These are phyloP conservation scores for Silurus glanis DNA, from an alignment of 2,113 vertebrate genomes.

Conservation along the genomic window DNA sequence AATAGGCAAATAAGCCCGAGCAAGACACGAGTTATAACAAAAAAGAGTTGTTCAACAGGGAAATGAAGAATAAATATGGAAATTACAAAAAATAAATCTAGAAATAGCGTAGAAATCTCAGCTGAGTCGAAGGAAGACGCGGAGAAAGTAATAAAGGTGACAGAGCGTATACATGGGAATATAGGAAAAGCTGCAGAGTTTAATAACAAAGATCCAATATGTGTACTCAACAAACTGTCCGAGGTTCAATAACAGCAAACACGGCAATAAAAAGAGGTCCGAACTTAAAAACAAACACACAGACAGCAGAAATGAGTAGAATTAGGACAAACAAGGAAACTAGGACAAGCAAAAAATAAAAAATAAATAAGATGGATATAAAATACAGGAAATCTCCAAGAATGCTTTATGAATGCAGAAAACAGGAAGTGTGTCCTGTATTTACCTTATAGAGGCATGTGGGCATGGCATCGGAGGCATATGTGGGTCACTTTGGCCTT, in stretches of 20 bases:
- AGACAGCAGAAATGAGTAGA: background rate
- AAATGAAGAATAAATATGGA: conserved; percentile 14
- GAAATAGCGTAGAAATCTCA: conserved; percentile 18
- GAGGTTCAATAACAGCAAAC: conserved; percentile 16
- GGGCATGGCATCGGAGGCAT: background rate
- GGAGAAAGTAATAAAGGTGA: conserved; percentile 15
- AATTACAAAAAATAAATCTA: background rate
- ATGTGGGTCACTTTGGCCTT: no score
- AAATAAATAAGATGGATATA: background rate
- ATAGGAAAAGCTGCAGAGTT: background rate
- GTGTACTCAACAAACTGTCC: conserved; percentile 15
- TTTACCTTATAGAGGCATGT: background rate
- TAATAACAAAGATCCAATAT: conserved; percentile 2
- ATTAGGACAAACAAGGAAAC: conserved; percentile 11
- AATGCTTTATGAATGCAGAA: background rate
- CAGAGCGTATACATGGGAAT: background rate
- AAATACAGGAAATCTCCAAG: background rate
- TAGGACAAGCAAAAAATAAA: background rate
- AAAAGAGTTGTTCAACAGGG: background rate
- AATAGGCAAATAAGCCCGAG: conserved; percentile 13
- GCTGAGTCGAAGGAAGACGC: background rate
- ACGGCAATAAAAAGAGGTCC: conserved; percentile 16
- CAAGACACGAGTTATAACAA: background rate
- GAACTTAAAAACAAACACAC: background rate
- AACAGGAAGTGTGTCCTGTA: background rate